Conservation (phyloP, 2,113 vertebrate species). For the Lophochroa leadbeateri region DNA sequence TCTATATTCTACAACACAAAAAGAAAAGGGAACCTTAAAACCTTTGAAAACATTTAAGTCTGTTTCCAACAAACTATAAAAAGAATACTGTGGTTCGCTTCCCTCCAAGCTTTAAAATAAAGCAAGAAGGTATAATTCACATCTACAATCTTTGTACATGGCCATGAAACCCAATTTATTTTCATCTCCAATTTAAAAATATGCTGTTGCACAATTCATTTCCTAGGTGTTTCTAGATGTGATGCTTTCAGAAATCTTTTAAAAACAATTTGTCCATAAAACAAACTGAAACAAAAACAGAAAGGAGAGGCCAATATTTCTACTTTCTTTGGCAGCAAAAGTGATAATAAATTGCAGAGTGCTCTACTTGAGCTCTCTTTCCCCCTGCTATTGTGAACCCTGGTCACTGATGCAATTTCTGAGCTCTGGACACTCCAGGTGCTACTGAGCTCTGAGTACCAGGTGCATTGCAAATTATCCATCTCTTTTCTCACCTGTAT, state of each 20-base stretch:
- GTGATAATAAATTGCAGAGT: neutral
- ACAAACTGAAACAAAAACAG: accelerated
- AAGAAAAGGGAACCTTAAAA: neutral
- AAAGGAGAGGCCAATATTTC: neutral
- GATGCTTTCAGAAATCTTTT: neutral
- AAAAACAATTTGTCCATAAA: neutral
- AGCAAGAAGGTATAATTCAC: neutral
- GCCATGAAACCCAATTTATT: neutral
- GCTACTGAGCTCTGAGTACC: neutral
- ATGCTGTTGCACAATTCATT: neutral
- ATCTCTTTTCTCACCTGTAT: neutral
- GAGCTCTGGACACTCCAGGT: neutral
- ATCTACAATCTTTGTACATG: neutral
- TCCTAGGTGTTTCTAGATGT: neutral
- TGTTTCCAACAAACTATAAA: neutral
- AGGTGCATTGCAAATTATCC: neutral
- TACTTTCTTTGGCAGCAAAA: neutral
- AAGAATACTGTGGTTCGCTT: neutral
- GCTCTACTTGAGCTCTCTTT: neutral
- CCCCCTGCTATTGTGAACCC: accelerated
- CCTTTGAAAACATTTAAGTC: accelerated
- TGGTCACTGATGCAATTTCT: neutral
- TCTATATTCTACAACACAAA: neutral
- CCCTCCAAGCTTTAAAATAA: neutral
- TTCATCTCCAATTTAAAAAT: neutral